phyloP scores from a whole-genome alignment of 1,140 invertebrate species.

The Pseudomyrmex pallidus region DNA sequence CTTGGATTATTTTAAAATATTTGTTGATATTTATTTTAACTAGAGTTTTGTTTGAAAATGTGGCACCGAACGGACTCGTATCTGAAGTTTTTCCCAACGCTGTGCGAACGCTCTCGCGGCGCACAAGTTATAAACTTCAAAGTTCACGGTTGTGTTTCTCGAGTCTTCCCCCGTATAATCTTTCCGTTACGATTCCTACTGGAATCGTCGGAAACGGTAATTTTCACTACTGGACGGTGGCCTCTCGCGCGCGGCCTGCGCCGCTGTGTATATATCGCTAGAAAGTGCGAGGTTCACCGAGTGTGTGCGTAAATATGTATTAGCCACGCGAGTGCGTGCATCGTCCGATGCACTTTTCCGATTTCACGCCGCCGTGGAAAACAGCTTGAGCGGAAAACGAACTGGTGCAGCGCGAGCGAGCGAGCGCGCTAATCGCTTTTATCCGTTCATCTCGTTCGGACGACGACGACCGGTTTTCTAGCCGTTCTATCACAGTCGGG shows the following conservation, averaged over 20 bases:
- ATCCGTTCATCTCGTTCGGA: slow-evolving; percentile 23
- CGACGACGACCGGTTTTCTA: slow-evolving; percentile 49
- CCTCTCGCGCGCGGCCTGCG: not conserved
- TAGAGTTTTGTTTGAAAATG: too few relatives aligned
- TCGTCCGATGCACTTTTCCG: slow-evolving; percentile 44
- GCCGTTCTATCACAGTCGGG: slow-evolving; percentile 35
- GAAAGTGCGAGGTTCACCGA: slow-evolving; percentile 43
- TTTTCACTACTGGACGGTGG: not conserved
- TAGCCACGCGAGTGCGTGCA: slow-evolving; percentile 46
- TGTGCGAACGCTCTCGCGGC: too few relatives aligned
- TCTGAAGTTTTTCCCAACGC: too few relatives aligned
- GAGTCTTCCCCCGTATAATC: too few relatives aligned
- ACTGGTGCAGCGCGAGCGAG: slow-evolving; percentile 16
- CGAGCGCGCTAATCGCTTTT: slow-evolving; percentile 51
- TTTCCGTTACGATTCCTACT: not conserved
- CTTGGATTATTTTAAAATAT: too few relatives aligned
- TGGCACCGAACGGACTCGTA: too few relatives aligned
- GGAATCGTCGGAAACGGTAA: not conserved
- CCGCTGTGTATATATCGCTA: not conserved
- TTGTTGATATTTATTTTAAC: too few relatives aligned
- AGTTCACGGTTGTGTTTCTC: not conserved
- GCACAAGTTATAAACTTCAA: not conserved
- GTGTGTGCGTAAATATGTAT: slow-evolving; percentile 54
- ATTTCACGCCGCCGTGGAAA: slow-evolving; percentile 56
- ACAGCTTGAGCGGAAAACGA: slow-evolving; percentile 56